phyloP scores from a whole-genome alignment of 1,140 invertebrate species.

The Drosophila miranda region DNA sequence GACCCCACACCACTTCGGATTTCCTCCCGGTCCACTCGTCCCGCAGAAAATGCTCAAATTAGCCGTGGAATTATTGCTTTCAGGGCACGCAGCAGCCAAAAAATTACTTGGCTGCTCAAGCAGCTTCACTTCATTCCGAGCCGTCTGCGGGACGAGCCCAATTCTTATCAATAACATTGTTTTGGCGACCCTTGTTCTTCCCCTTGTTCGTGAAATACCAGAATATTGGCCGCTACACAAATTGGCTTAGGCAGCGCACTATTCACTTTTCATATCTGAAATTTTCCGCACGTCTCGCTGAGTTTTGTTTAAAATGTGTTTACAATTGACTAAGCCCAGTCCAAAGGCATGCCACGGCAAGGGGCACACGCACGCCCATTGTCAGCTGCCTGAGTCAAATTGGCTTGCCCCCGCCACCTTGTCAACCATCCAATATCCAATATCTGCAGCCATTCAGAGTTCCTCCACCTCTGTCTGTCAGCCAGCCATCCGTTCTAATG shows the following conservation, averaged over 20 bases:
- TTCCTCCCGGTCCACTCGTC: not conserved
- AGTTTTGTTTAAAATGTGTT: constrained; percentile 77
- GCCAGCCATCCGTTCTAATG: constrained; percentile 30
- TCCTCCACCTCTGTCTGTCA: constrained; percentile 6
- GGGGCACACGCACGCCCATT: constrained; percentile 14
- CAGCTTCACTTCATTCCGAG: constrained; percentile 47
- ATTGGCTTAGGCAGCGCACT: constrained; percentile 54
- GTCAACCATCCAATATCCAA: not conserved
- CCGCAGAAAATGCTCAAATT: constrained; percentile 1
- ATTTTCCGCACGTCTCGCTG: constrained; percentile 76
- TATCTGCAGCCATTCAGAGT: constrained; percentile 5
- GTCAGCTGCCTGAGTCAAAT: constrained; percentile 38
- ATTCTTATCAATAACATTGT: constrained; percentile 73
- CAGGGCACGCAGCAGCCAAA: constrained; percentile 33
- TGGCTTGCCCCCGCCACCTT: constrained; percentile 37
- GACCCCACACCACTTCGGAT: constrained; percentile 17
- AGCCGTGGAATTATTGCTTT: constrained; percentile 30
- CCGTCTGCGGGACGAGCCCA: constrained; percentile 30
- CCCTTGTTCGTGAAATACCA: not conserved
- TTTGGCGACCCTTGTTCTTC: constrained; percentile 1
- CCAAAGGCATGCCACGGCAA: not conserved
- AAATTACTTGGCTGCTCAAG: constrained; percentile 46
- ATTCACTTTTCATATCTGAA: constrained; percentile 55
- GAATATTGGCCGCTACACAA: constrained; percentile 29
- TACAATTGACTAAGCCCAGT: constrained; percentile 66